Conservation (phyloP, 2,797 vertebrate genomes). For the Paramormyrops hopkinsi region DNA sequence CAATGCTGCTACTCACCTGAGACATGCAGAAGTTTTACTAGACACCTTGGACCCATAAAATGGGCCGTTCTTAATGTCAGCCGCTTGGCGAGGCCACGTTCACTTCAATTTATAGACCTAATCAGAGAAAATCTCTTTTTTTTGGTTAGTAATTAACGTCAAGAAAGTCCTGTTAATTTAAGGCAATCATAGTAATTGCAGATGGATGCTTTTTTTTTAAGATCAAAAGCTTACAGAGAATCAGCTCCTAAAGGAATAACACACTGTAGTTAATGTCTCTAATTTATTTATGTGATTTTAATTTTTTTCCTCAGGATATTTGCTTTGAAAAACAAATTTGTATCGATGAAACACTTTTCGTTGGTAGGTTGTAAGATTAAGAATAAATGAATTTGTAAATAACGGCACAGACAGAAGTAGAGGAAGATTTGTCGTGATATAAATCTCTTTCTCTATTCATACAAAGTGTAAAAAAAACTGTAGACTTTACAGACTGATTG, state of each 20-base stretch:
- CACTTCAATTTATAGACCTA: slow-evolving; percentile 58
- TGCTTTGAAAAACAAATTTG: slow-evolving; percentile 19
- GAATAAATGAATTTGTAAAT: slow-evolving; percentile 10
- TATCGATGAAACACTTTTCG: slow-evolving; percentile 9
- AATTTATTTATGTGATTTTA: slow-evolving; percentile 1
- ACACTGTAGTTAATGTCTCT: slow-evolving; percentile 14
- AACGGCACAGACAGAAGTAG: background rate
- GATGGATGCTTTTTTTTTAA: slow-evolving; percentile 53
- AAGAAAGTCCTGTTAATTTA: slow-evolving; percentile 54
- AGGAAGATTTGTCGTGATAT: background rate
- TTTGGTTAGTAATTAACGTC: slow-evolving; percentile 45
- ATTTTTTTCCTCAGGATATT: background rate
- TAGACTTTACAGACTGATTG: background rate
- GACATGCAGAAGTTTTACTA: slow-evolving; percentile 57
- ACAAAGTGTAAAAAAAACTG: background rate
- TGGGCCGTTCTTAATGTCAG: slow-evolving; percentile 16
- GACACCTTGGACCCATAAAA: slow-evolving; percentile 51
- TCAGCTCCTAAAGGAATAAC: slow-evolving; percentile 16
- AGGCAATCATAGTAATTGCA: slow-evolving; percentile 56
- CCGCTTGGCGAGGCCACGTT: slow-evolving; percentile 33
- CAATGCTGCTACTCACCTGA: slow-evolving; percentile 62
- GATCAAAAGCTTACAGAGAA: slow-evolving; percentile 58
- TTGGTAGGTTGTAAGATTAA: slow-evolving; percentile 1
- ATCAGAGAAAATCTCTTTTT: slow-evolving; percentile 51
- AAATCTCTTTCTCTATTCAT: background rate